Evolutionary conservation across 2,113 vertebrate genomes (phyloP).

Genomic region (Anser cygnoides): DNA sequence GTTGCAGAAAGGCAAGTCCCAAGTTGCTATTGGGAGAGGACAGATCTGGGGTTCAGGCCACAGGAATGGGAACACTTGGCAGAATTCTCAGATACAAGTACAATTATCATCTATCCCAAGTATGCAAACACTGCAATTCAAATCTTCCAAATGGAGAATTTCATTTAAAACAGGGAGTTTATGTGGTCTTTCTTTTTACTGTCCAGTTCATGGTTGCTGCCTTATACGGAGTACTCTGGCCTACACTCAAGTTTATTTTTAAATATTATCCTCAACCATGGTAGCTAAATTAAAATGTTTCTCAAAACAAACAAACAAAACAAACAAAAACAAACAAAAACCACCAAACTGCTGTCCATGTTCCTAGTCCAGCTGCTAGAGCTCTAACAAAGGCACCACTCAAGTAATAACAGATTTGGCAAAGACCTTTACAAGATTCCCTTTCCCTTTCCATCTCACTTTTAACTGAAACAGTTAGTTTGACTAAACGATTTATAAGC

Average conservation of each 20-base stretch:
- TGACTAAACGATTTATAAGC: neutral
- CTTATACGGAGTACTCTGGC: neutral
- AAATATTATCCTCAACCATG: neutral
- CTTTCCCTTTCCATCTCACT: neutral
- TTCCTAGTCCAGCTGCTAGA: neutral
- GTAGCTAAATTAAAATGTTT: neutral
- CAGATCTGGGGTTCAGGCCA: neutral
- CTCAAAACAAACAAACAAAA: neutral
- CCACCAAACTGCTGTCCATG: neutral
- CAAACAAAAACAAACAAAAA: too few species aligned
- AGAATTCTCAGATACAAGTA: neutral
- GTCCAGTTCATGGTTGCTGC: neutral
- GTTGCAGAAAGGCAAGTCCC: neutral
- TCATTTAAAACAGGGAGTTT: neutral
- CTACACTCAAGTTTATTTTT: neutral
- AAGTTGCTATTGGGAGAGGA: neutral
- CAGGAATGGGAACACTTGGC: neutral
- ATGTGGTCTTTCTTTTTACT: neutral
- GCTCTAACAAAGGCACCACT: neutral
- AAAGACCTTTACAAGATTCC: neutral
- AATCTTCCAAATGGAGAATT: neutral
- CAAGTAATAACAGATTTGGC: neutral
- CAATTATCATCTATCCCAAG: neutral
- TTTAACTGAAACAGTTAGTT: accelerated
- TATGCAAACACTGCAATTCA: neutral